A percentile compares a stretch with the other conserved stretches of the same genome.
phyloP scores from a whole-genome alignment of 2,797 vertebrate species.

The Crypturellus tataupa region DNA sequence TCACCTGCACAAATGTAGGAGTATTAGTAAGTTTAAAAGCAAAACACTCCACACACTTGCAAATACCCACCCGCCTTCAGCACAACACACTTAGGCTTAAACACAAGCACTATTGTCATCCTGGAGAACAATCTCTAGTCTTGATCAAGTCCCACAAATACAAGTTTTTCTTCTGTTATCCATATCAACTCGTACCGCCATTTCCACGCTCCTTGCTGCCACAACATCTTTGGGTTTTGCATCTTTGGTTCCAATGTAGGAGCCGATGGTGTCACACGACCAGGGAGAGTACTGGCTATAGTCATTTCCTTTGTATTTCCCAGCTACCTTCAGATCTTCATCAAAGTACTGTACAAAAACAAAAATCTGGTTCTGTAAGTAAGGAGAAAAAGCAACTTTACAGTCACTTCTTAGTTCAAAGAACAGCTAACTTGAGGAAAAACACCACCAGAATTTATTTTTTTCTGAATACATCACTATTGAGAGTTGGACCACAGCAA shows the following conservation, averaged over 20 bases:
- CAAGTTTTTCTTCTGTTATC: not conserved
- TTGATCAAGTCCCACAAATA: not conserved
- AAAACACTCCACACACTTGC: not conserved
- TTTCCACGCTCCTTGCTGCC: conserved; percentile 89
- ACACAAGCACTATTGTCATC: not conserved
- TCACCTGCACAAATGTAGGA: not conserved
- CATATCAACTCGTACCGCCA: conserved; percentile 86
- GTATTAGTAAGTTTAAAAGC: not conserved
- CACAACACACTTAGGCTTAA: not conserved
- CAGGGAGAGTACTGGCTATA: conserved; percentile 98
- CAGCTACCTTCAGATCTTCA: conserved; percentile 90
- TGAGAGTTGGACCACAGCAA: not conserved
- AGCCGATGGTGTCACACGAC: conserved; percentile 98
- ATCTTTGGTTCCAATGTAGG: conserved; percentile 98
- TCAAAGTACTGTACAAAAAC: conserved; percentile 89
- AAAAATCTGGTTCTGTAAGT: conserved; percentile 68
- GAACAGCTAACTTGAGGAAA: not conserved
- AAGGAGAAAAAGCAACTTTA: conserved; percentile 38
- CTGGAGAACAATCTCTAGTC: not conserved
- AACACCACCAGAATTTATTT: not conserved
- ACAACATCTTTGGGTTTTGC: conserved; percentile 96
- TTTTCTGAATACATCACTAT: not conserved
- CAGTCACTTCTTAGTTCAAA: not conserved
- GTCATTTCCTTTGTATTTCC: conserved; percentile 92
- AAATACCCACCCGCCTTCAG: not conserved